A percentile compares a stretch with the other conserved stretches of the same genome.
Evolutionary conservation across 2,797 vertebrate genomes (phyloP).

Genomic region (Malurus splendens): DNA sequence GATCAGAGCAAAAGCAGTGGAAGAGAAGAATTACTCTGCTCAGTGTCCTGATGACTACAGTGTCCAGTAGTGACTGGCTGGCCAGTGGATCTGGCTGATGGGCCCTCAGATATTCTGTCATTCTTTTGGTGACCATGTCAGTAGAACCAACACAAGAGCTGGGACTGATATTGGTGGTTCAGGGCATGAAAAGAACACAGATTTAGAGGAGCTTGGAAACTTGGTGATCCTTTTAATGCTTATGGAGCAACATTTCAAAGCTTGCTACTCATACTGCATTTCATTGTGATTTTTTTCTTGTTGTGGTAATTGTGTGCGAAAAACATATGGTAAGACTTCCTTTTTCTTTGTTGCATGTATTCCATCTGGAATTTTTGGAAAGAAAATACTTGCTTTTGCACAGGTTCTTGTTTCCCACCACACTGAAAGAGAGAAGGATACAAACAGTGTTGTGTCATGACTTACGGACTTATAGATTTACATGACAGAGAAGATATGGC

Average conservation of each 20-base stretch:
- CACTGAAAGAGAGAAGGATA: background rate
- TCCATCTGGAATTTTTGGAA: background rate
- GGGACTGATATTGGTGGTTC: background rate
- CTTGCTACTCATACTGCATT: background rate
- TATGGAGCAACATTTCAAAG: background rate
- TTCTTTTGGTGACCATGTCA: background rate
- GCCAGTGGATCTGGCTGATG: background rate
- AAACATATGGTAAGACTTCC: background rate
- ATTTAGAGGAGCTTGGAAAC: background rate
- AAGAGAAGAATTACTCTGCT: background rate
- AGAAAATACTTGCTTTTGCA: background rate
- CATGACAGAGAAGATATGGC: background rate
- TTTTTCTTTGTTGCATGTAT: background rate
- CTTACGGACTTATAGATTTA: background rate
- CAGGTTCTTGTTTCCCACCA: background rate
- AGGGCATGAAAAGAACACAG: background rate
- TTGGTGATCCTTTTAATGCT: background rate
- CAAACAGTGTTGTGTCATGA: background rate
- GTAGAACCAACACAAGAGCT: background rate
- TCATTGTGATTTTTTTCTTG: background rate
- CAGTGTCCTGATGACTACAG: rapidly evolving
- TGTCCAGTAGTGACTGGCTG: background rate
- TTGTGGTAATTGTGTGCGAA: background rate
- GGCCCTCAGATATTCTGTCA: background rate
- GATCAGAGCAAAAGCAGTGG: background rate